Evolutionary conservation across 2,888 invertebrate genomes (phyloP), one percentile per base, ranked within the genome.

Genomic region (Acanthoscelides obtectus): DNA sequence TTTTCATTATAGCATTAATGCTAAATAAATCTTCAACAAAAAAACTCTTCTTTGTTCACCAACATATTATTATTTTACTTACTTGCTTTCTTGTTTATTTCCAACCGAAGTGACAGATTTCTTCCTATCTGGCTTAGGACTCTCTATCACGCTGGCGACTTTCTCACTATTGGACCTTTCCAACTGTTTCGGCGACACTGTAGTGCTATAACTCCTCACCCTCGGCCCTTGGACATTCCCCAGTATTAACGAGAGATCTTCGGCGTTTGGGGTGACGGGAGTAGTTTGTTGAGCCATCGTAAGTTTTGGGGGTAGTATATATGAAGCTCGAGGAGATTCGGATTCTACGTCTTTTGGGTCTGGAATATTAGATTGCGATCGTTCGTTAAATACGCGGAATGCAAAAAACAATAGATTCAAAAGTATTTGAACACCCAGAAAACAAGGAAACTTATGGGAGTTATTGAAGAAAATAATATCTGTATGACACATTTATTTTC

Each of bases 331-430:
- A 2, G 96, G 94, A 0, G 95, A 94, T 83, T 97, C 97, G 0
- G 95, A 94, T 82, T 97, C 97, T 0, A 94, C 95, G 84, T 97
- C 97, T 81, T 93, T 94, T 0, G 96, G 96, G 88, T 96, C 95
- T 93, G 72, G 19, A 73, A 76, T 21, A 66, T 66, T 66, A 21
- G 66, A 22, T 21, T 21, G 66, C n/a, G n/a, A n/a, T n/a, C n/a
- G n/a, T n/a, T n/a, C n/a, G n/a, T n/a, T n/a, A n/a, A n/a, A n/a
- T n/a, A n/a, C n/a, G n/a, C n/a, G n/a, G n/a, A n/a, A n/a, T n/a
- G n/a, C n/a, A n/a, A n/a, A n/a, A n/a, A n/a, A n/a, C n/a, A n/a
- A n/a, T n/a, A n/a, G n/a, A n/a, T n/a, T n/a, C n/a, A n/a, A n/a
- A n/a, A n/a, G n/a, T n/a, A n/a, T n/a, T n/a, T n/a, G n/a, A n/a